Percentiles rank a stretch among this genome's conserved stretches.
Evolutionary conservation across 2,888 invertebrate genomes (phyloP).

Genomic region (Sipha maydis): DNA sequence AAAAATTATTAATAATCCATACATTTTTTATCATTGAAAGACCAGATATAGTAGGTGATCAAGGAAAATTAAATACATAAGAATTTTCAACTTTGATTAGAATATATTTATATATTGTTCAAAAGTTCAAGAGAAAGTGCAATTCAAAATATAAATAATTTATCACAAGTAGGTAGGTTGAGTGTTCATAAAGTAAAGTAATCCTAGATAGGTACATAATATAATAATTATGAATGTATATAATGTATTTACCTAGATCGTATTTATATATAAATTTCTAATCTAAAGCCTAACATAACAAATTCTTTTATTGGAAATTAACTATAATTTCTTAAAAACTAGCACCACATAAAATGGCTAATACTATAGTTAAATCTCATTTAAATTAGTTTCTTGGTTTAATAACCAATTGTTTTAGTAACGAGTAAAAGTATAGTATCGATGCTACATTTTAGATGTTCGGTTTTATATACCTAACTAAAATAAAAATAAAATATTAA

Average conservation of each 20-base stretch:
- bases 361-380: not conserved
- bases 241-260: too few relatives aligned
- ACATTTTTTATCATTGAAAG: too few relatives aligned
- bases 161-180: not conserved
- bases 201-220: not conserved
- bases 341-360: not conserved
- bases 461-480: too few relatives aligned
- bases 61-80: too few relatives aligned
- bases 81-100: too few relatives aligned
- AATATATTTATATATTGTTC: too few relatives aligned
- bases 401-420: not conserved
- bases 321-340: not conserved
- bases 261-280: not conserved
- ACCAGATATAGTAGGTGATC: too few relatives aligned
- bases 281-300: not conserved
- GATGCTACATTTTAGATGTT: too few relatives aligned
- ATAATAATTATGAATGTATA: not conserved
- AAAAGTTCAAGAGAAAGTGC: too few relatives aligned
- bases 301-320: constrained; percentile 10
- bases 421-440: not conserved
- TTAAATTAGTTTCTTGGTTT: not conserved
- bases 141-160: too few relatives aligned
- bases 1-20: too few relatives aligned
- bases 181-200: not conserved
- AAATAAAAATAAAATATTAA: too few relatives aligned